phyloP scores from a whole-genome alignment of 2,888 invertebrate species.

The Lucinisca nassula region DNA sequence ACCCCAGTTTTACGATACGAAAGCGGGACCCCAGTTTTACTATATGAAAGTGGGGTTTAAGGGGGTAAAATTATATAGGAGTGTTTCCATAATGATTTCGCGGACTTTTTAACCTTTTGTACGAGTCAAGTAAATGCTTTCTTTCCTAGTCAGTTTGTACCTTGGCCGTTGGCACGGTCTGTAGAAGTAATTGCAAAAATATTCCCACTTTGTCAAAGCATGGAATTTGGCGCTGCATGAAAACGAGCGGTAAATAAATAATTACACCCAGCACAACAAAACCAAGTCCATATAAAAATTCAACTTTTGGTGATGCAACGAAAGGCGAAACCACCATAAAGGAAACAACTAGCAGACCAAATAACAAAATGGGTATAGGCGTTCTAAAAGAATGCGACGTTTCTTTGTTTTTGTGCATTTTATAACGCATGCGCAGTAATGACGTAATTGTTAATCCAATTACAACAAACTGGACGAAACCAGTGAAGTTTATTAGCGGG shows the following conservation, averaged over 20 bases:
- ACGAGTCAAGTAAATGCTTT: too few species aligned
- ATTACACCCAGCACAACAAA: slow-evolving; percentile 45
- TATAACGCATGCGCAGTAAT: background rate
- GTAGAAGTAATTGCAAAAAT: slow-evolving; percentile 39
- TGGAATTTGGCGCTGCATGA: slow-evolving; percentile 43
- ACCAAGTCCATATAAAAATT: slow-evolving; percentile 63
- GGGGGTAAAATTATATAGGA: too few species aligned
- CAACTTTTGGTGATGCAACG: slow-evolving; percentile 43
- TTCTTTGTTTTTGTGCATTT: background rate
- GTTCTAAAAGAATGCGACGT: slow-evolving; percentile 24
- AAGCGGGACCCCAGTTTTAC: too few species aligned
- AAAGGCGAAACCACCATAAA: slow-evolving; percentile 70
- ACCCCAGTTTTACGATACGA: too few species aligned
- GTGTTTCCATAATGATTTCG: too few species aligned
- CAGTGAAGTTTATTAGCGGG: slow-evolving; percentile 19
- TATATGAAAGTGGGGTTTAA: too few species aligned
- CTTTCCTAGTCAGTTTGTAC: too few species aligned
- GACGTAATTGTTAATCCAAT: background rate
- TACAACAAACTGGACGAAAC: background rate
- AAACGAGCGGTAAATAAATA: slow-evolving; percentile 63
- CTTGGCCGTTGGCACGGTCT: slow-evolving; percentile 36
- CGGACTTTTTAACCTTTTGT: too few species aligned
- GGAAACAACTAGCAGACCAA: slow-evolving; percentile 37
- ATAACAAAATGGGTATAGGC: slow-evolving; percentile 49
- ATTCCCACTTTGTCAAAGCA: slow-evolving; percentile 25